Base-by-base conservation (phyloP, 2,888 invertebrate species). In the Caprella mutica region DNA sequence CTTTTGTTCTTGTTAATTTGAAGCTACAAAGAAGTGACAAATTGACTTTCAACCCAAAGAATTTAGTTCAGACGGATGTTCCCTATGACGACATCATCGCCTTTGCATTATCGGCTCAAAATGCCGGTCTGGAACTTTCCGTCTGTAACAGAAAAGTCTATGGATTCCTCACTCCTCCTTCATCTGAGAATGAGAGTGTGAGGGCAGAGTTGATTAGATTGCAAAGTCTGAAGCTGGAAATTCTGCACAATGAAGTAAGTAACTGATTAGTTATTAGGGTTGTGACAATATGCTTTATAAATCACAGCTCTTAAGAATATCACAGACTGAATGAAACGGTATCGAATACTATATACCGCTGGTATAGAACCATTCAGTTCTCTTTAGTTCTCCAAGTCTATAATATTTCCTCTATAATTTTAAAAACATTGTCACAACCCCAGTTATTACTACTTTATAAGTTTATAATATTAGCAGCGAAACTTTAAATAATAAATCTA, bases 51-150 rank as follows among this genome's bases (percentile, higher is more conserved):
- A 76, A 81, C 59, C 78, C 82, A 0, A 71, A 76, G 2, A 82
- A 81, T 52, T 68, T 84, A 0, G 68, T 69, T 3, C 70, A 74
- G n/a, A 67, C 72, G 53, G 72, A 79, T 53, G 89, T 91, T 0
- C 86, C 91, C 0, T 75, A 80, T 1, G 94, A 97, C 74, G 96
- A 97, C 71, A 89, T 96, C 51, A 92, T 96, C 65, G 80, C 84
- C 0, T 93, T 97, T 75, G 93, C 94, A 3, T 72, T 85, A 9
- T 85, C 85, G 44, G 89, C 91, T 1, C 83, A 81, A 69, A 76
- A 75, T 60, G 78, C 81, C 64, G 78, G 82, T 80, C 69, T 85
- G 50, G 74, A 80, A 5, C 74, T 90, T 72, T 76, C 82, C 70
- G 72, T 96, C 14, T 85, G 89, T 69, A 96, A 97, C 71, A 84